phyloP scores from a whole-genome alignment of 2,888 invertebrate genomes.

The Drosophila heteroneura region DNA sequence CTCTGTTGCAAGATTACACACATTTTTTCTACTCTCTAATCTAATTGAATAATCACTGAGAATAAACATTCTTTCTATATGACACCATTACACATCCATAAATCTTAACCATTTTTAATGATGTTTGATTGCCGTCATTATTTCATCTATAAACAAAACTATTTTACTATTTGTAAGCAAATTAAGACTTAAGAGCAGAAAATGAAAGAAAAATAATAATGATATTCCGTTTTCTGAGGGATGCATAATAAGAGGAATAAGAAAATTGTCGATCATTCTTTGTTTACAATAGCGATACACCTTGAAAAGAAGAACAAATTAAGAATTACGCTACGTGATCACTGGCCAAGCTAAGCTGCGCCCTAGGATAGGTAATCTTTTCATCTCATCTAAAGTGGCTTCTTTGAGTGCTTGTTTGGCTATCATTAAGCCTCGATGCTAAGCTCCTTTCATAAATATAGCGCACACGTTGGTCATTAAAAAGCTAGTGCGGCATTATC shows the following conservation, averaged over 20 bases:
- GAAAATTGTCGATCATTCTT: conserved; percentile 18
- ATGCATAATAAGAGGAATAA: not conserved
- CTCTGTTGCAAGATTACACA: not conserved
- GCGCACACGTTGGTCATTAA: conserved; percentile 63
- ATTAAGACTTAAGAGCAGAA: conserved; percentile 13
- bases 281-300: conserved; percentile 20
- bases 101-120: not conserved
- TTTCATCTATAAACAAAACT: conserved; percentile 32
- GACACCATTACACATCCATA: conserved; percentile 24
- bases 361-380: conserved; percentile 27
- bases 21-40: not conserved
- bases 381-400: conserved; percentile 24
- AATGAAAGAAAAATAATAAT: conserved; percentile 25
- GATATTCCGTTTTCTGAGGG: conserved; percentile 25
- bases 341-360: conserved; percentile 9
- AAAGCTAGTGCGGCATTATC: conserved; percentile 50
- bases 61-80: not conserved
- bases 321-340: conserved; percentile 10
- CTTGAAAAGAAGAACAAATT: conserved; percentile 6
- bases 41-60: not conserved
- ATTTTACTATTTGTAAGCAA: conserved; percentile 31
- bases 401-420: conserved; percentile 14
- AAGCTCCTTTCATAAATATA: conserved; percentile 64
- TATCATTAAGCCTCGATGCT: conserved; percentile 22
- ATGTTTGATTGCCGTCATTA: conserved; percentile 20